phyloP scores from a whole-genome alignment of 2,113 vertebrate species.

The Pleuronectes platessa region DNA sequence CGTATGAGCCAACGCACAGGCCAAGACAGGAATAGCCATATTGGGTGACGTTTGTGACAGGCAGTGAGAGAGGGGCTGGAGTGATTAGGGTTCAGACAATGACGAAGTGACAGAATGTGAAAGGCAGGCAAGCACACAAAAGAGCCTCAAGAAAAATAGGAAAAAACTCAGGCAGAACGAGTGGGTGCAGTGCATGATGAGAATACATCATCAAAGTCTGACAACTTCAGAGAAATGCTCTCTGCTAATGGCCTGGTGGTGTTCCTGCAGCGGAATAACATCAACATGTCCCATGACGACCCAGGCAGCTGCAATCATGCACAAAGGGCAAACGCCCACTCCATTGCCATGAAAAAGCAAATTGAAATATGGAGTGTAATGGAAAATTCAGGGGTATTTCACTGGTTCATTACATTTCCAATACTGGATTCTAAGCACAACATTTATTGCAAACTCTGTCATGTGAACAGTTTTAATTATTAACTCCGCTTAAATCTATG shows the following conservation, averaged over 20 bases:
- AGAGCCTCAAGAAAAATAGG: slow-evolving; percentile 31
- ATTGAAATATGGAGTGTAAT: background rate
- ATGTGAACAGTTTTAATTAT: too few relatives aligned
- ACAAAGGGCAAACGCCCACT: slow-evolving; percentile 20
- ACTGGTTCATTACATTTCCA: too few relatives aligned
- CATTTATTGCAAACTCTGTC: too few relatives aligned
- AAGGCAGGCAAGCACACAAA: slow-evolving; percentile 43
- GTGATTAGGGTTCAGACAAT: slow-evolving; percentile 49
- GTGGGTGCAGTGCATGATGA: slow-evolving; percentile 43
- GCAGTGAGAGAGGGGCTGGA: slow-evolving; percentile 12
- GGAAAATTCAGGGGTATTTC: too few relatives aligned
- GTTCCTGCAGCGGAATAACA: slow-evolving; percentile 21
- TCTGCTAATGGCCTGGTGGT: slow-evolving; percentile 44
- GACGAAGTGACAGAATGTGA: slow-evolving; percentile 63
- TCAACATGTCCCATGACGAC: slow-evolving; percentile 29
- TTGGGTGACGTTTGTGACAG: slow-evolving; percentile 27
- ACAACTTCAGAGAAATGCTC: slow-evolving; percentile 40
- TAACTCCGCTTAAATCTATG: too few relatives aligned
- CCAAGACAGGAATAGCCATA: slow-evolving; percentile 45
- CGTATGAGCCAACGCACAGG: slow-evolving; percentile 13
- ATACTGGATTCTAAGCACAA: too few relatives aligned
- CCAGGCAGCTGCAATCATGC: slow-evolving; percentile 25
- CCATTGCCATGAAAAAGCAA: background rate
- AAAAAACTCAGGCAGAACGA: slow-evolving; percentile 32
- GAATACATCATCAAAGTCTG: slow-evolving; percentile 43